A percentile compares a stretch with the other conserved stretches of the same genome.
These are phyloP conservation scores for Caprella mutica DNA, from an alignment of 2,888 invertebrate species.

Conservation along the genomic window DNA sequence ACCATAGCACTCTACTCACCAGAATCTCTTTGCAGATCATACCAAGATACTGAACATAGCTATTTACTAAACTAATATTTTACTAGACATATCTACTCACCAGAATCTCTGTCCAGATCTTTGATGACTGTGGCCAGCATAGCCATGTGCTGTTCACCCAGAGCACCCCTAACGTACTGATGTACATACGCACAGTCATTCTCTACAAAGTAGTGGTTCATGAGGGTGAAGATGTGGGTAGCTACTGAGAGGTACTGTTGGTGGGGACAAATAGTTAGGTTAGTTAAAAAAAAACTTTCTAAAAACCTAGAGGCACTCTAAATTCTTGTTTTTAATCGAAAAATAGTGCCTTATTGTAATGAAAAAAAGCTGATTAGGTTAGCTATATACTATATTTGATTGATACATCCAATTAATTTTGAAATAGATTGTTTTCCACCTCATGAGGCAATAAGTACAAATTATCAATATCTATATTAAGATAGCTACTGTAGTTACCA, in stretches of 20 bases:
- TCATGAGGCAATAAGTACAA: too few species aligned
- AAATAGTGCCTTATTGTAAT: neutral
- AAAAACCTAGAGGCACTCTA: neutral
- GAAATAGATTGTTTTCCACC: too few species aligned
- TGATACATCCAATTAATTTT: too few species aligned
- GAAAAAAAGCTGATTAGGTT: neutral
- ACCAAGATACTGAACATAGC: too few species aligned
- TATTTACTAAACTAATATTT: neutral
- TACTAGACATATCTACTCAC: slow-evolving; percentile 44
- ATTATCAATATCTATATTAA: too few species aligned
- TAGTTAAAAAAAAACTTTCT: neutral
- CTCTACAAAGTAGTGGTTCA: slow-evolving; percentile 68
- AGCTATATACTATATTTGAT: neutral
- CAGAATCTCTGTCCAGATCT: slow-evolving; percentile 80
- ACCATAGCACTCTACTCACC: too few species aligned
- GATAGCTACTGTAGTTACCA: too few species aligned
- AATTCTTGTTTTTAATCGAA: neutral
- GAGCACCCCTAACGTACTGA: slow-evolving; percentile 56
- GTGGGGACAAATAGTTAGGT: neutral
- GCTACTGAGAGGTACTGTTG: slow-evolving; percentile 65
- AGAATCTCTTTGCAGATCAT: too few species aligned
- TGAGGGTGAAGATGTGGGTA: slow-evolving; percentile 71
- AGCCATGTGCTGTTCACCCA: slow-evolving; percentile 79
- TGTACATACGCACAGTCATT: slow-evolving; percentile 55
- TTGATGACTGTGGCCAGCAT: slow-evolving; percentile 75